Conservation (phyloP, 2,888 invertebrate species). For the Helobdella robusta region DNA sequence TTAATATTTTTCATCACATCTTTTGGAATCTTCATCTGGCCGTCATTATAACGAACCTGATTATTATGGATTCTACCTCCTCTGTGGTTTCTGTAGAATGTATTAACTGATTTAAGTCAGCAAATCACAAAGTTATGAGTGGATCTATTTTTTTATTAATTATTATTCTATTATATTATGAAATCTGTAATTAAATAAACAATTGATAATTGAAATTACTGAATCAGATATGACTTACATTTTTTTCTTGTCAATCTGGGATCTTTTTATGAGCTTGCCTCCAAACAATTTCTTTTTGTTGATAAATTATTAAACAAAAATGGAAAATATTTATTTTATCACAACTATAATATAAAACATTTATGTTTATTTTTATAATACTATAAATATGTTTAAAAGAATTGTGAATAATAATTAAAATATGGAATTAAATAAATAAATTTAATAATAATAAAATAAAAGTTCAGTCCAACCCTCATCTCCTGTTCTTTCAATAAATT, state of each 20-base stretch:
- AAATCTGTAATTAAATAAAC: neutral
- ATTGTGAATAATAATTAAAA: no score
- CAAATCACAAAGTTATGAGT: neutral
- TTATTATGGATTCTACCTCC: neutral
- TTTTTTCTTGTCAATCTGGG: neutral
- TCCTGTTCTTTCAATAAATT: neutral
- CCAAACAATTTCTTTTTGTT: neutral
- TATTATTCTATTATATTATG: neutral
- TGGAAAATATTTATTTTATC: neutral
- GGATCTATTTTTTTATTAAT: neutral
- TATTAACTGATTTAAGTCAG: neutral
- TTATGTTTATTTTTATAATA: no score
- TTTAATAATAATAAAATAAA: neutral
- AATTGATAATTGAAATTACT: neutral
- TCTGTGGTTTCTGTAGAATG: neutral
- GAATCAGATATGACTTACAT: neutral
- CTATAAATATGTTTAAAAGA: no score
- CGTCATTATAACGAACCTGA: neutral
- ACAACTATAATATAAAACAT: neutral
- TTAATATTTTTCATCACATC: constrained; percentile 1
- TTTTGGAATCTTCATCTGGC: constrained; percentile 7
- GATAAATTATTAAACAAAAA: neutral
- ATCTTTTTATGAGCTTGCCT: neutral
- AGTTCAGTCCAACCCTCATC: neutral
- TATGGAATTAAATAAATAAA: no score